Conservation (phyloP, 23 tunicate genomes). For the Trididemnum nubilum region DNA sequence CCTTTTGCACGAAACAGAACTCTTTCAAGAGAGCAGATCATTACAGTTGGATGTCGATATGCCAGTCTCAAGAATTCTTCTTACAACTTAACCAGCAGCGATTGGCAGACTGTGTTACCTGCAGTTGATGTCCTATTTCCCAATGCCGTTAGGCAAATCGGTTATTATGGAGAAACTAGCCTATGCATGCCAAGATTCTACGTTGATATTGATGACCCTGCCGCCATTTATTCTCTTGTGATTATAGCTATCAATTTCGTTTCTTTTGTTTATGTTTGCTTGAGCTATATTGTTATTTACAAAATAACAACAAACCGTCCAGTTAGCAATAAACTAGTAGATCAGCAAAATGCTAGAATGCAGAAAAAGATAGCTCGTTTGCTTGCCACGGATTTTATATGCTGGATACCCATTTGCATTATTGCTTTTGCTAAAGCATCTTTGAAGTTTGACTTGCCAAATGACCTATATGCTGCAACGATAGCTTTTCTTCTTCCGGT, state of each 20-base stretch:
- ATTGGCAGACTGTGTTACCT: not conserved
- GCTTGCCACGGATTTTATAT: conserved; percentile 30
- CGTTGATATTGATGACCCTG: not conserved
- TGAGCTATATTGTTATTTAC: conserved; percentile 6
- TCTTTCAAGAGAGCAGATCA: not conserved
- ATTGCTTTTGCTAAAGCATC: conserved; percentile 1
- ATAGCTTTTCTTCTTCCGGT: conserved; percentile 29
- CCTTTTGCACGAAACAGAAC: not conserved
- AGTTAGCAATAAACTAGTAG: not conserved
- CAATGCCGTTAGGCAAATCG: not conserved
- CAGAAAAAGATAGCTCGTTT: conserved; percentile 16
- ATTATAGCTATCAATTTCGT: conserved; percentile 15
- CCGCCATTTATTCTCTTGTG: not conserved
- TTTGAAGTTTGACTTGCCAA: not conserved
- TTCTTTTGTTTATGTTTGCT: conserved; percentile 10
- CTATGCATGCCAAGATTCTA: conserved; percentile 25
- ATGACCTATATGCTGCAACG: conserved; percentile 1
- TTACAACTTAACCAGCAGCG: not conserved
- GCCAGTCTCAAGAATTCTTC: not conserved
- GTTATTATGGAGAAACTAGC: conserved; percentile 32
- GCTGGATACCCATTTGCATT: conserved; percentile 46
- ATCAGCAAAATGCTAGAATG: conserved; percentile 7
- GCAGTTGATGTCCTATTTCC: not conserved
- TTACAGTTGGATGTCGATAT: not conserved
- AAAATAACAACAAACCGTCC: conserved; percentile 5